These are phyloP conservation scores for Eupithecia inturbata DNA, from an alignment of 2,888 invertebrate species.

Conservation along the genomic window DNA sequence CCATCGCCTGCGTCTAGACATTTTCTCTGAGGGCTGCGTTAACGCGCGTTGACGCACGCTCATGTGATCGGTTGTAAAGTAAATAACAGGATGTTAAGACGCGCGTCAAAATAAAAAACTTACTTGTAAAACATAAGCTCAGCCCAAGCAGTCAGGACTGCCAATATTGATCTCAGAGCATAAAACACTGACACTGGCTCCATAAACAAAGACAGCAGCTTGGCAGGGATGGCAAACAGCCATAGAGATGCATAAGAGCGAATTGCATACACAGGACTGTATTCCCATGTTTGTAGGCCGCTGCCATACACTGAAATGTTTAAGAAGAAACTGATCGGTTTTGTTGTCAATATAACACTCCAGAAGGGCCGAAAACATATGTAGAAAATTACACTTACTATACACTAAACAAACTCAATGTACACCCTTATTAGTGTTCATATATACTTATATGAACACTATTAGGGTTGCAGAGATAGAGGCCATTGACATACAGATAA, in stretches of 20 bases:
- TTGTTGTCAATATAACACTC: not conserved
- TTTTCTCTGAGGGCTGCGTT: too few species aligned
- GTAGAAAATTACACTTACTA: not conserved
- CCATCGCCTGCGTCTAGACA: too few species aligned
- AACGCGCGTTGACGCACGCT: too few species aligned
- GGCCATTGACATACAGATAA: not conserved
- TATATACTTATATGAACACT: too few species aligned
- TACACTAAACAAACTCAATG: too few species aligned
- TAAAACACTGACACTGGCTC: constrained; percentile 95
- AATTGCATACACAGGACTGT: constrained; percentile 96
- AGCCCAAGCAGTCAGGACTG: constrained; percentile 90
- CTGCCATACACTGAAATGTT: constrained; percentile 90
- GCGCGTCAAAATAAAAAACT: constrained; percentile 55
- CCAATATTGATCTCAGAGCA: constrained; percentile 91
- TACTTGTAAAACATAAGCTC: constrained; percentile 98
- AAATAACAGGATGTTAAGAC: too few species aligned
- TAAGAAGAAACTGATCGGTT: not conserved
- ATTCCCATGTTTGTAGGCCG: constrained; percentile 99
- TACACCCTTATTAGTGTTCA: too few species aligned
- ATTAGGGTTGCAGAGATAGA: not conserved
- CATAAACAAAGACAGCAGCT: constrained; percentile 90
- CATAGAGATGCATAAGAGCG: constrained; percentile 97
- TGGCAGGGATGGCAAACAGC: constrained; percentile 94
- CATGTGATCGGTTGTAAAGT: too few species aligned
- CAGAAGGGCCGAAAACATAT: not conserved